Evolutionary conservation across 2,113 vertebrate genomes (phyloP).

Genomic region (Himantopus leucocephalus): DNA sequence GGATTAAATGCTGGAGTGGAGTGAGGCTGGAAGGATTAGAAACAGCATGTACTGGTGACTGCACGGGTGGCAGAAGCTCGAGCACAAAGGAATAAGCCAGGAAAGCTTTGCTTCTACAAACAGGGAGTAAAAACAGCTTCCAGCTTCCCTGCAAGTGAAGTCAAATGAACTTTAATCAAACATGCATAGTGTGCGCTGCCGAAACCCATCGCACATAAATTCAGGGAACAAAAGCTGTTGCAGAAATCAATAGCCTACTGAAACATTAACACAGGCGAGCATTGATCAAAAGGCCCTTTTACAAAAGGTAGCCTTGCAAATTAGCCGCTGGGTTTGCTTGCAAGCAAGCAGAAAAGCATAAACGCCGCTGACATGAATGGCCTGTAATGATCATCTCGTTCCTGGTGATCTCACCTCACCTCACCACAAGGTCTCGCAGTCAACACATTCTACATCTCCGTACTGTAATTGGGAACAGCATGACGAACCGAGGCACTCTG

Average conservation of each 20-base stretch:
- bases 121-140: constrained; percentile 78
- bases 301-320: constrained; percentile 85
- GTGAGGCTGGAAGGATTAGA: constrained; percentile 81
- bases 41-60: constrained; percentile 73
- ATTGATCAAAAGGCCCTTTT: constrained; percentile 85
- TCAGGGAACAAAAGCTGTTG: constrained; percentile 84
- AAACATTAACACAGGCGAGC: constrained; percentile 91
- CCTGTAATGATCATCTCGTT: constrained; percentile 60
- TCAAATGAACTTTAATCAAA: constrained; percentile 96
- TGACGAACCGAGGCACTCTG: neutral
- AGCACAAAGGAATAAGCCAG: constrained; percentile 84
- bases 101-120: constrained; percentile 82
- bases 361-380: constrained; percentile 64
- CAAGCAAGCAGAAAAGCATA: constrained; percentile 74
- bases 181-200: constrained; percentile 80
- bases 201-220: constrained; percentile 79
- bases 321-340: constrained; percentile 76
- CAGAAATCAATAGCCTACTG: constrained; percentile 92
- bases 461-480: neutral
- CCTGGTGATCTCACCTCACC: constrained; percentile 27
- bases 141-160: constrained; percentile 78
- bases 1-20: constrained; percentile 79
- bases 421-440: constrained; percentile 36
- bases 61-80: constrained; percentile 86
- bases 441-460: neutral